Percentiles rank a stretch among this genome's conserved stretches.
phyloP scores from a whole-genome alignment of 2,888 invertebrate species.

The Melikaiella ostensackeni region DNA sequence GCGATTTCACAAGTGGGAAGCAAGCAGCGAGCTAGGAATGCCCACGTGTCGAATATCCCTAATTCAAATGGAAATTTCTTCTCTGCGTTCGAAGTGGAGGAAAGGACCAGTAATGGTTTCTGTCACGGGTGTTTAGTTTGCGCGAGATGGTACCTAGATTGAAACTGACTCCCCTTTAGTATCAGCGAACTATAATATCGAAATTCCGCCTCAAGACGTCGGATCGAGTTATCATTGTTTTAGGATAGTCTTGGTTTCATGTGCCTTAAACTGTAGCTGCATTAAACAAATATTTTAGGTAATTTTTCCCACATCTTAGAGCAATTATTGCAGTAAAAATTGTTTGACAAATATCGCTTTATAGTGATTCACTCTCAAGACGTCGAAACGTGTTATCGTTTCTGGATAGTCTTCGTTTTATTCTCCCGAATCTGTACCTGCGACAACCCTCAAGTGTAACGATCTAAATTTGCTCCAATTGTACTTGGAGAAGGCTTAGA shows the following conservation, averaged over 20 bases:
- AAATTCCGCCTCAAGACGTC: slow-evolving; percentile 63
- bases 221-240: neutral
- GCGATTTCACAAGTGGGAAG: slow-evolving; percentile 22
- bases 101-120: slow-evolving; percentile 65
- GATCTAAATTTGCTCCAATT: slow-evolving; percentile 7
- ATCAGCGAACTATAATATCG: slow-evolving; percentile 55
- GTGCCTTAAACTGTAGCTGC: neutral
- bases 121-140: slow-evolving; percentile 70
- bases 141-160: slow-evolving; percentile 64
- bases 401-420: slow-evolving; percentile 28
- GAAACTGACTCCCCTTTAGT: slow-evolving; percentile 68
- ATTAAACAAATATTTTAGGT: too few relatives aligned
- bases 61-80: slow-evolving; percentile 61
- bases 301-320: neutral
- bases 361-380: slow-evolving; percentile 46
- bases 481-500: slow-evolving; percentile 36
- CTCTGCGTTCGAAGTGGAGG: slow-evolving; percentile 45
- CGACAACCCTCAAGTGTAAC: neutral
- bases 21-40: neutral
- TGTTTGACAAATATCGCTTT: too few relatives aligned
- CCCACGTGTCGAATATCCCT: slow-evolving; percentile 40
- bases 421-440: slow-evolving; percentile 15
- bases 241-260: neutral
- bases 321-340: neutral
- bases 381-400: slow-evolving; percentile 70